Base-by-base conservation (phyloP, 30 jellyfish, hydroid and myxozoan genomes). In the Sanderia malayensis region DNA sequence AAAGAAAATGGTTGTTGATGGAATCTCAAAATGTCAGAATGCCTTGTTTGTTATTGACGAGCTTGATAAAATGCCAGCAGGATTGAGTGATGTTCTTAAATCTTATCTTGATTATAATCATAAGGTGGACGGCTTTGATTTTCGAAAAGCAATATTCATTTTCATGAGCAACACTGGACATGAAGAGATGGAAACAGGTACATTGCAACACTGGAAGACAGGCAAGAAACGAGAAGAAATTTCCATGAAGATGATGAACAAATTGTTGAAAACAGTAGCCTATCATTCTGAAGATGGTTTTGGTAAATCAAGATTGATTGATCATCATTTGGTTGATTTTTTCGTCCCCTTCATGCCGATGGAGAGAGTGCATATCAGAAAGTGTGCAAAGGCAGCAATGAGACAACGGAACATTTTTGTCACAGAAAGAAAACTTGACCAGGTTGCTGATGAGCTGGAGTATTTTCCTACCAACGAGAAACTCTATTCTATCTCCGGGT, bases 61-160 rank as follows among this genome's bases (percentile, higher is more conserved):
- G 65, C 78, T 87, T 10, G 96, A 94, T 25, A 94, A 94, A 52
- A 80, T 94, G 96, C 99, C 99, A 17, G 76, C 74, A 2, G 97
- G 99, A 22, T 41, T 94, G 45, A 55, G 67, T 25, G 96, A 87
- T 68, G 82, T 63, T 1, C 27, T 94, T 32, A 94, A 87, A 75
- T 89, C 96, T 2, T 87, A 63, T 47, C 26, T 94, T 24, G 97
- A 87, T 53, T 67, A 44, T 72, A 89, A 82, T 73, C 66, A 70
- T 32, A 33, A 69, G 33, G 82, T 94, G 41, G 97, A 94, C 71
- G 97, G 96, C 17, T 49, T 47, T 11, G 95, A 94, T 55, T 94
- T 44, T 58, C 85, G 99, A 30, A 94, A 94, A 37, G 31, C 82
- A 8, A 94, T 94, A 15, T 94, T 94, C 64, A 70, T 94, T 2